Percentiles rank a stretch among this genome's conserved stretches.
Evolutionary conservation across 2,888 invertebrate species (phyloP).

Genomic region (Ormia ochracea): DNA sequence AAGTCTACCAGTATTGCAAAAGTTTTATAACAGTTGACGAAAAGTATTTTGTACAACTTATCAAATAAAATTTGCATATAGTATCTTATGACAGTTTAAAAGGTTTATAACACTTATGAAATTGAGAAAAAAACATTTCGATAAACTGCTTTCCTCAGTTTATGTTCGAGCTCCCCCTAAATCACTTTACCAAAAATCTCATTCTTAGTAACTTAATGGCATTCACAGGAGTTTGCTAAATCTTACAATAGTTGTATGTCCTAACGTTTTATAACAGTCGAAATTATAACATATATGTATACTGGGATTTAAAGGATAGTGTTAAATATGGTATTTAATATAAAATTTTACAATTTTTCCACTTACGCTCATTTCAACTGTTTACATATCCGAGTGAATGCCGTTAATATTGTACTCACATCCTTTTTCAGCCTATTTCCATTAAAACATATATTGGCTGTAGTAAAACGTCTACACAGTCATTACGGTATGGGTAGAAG

Average conservation of each 20-base stretch:
- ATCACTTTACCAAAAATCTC: constrained; percentile 40
- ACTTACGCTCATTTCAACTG: not conserved
- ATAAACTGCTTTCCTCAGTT: not conserved
- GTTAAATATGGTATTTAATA: not conserved
- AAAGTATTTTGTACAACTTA: not conserved
- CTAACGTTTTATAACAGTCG: not conserved
- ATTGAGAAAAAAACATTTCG: not conserved
- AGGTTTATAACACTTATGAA: not conserved
- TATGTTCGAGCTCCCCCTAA: not conserved
- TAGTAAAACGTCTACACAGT: constrained; percentile 53
- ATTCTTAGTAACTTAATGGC: constrained; percentile 4
- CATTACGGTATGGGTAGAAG: constrained; percentile 62
- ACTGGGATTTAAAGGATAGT: not conserved
- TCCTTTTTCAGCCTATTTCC: constrained; percentile 79
- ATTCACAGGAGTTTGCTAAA: not conserved
- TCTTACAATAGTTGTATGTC: not conserved
- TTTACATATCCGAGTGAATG: not conserved
- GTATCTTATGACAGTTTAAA: no score
- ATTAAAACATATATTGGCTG: constrained; percentile 77
- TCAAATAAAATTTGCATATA: no score
- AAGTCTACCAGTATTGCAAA: no score
- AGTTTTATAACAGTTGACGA: not conserved
- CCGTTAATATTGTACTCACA: not conserved
- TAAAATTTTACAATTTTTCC: not conserved
- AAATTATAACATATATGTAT: no score